Evolutionary conservation across 1,140 invertebrate genomes (phyloP).

Genomic region (Diabrotica undecimpunctata): DNA sequence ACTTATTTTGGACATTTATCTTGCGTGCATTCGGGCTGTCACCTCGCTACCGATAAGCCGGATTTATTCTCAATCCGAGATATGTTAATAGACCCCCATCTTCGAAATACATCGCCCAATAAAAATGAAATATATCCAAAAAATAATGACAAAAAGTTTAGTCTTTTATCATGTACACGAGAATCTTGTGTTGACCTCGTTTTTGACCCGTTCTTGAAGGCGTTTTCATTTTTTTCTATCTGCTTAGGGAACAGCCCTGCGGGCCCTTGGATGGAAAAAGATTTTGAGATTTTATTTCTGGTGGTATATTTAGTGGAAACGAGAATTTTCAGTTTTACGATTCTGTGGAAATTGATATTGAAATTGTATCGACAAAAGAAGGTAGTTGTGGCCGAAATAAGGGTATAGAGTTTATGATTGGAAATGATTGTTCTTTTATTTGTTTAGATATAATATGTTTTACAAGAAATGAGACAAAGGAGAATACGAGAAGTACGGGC

Average conservation of each 20-base stretch:
- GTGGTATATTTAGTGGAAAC: not conserved
- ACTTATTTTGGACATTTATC: too few relatives aligned
- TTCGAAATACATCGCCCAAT: not conserved
- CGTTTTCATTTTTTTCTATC: not conserved
- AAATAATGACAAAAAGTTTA: constrained; percentile 3
- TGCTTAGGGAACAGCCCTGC: not conserved
- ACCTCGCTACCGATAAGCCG: too few relatives aligned
- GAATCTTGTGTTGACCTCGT: not conserved
- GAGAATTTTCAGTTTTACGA: not conserved
- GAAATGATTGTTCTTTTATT: too few relatives aligned
- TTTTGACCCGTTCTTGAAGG: not conserved
- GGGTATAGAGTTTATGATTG: too few relatives aligned
- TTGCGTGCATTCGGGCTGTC: too few relatives aligned
- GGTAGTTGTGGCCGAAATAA: too few relatives aligned
- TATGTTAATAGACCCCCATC: not conserved
- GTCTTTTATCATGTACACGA: not conserved
- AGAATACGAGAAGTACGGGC: too few relatives aligned
- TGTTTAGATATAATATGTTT: too few relatives aligned
- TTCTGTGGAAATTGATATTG: not conserved
- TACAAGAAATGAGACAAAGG: too few relatives aligned
- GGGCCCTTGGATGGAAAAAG: not conserved
- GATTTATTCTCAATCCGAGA: not conserved
- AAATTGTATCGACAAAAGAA: not conserved
- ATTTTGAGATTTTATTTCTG: not conserved
- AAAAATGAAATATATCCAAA: constrained; percentile 1